Evolutionary conservation across 1,140 invertebrate genomes (phyloP).

Genomic region (Drosophila persimilis): DNA sequence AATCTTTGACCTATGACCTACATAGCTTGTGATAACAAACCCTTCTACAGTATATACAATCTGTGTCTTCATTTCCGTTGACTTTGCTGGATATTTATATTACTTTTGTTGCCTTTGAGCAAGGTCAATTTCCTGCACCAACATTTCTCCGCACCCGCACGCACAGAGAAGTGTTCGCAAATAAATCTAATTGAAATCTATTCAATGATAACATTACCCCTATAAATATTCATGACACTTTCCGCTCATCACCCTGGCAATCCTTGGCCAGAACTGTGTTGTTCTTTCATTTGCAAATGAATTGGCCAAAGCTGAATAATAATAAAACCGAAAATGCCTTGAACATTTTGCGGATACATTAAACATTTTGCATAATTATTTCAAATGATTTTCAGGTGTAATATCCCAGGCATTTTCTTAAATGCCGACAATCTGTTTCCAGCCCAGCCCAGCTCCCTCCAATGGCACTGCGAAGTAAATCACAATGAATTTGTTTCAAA

Average conservation of each 20-base stretch:
- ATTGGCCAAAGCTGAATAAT: conserved; percentile 30
- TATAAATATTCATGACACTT: conserved; percentile 42
- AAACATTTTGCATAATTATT: conserved; percentile 57
- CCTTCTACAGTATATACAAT: no score
- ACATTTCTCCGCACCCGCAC: not conserved
- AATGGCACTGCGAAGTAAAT: conserved; percentile 31
- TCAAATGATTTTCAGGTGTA: conserved; percentile 31
- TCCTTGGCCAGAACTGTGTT: conserved; percentile 15
- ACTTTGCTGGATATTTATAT: no score
- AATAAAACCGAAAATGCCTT: conserved; percentile 36
- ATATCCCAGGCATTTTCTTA: conserved; percentile 27
- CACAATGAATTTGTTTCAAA: conserved; percentile 59
- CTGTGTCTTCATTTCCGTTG: no score
- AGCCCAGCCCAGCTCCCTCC: not conserved
- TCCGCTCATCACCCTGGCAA: not conserved
- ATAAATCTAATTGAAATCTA: conserved; percentile 51
- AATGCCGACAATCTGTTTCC: conserved; percentile 31
- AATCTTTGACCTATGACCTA: no score
- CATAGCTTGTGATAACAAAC: no score
- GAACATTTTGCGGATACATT: conserved; percentile 39
- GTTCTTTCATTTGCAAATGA: conserved; percentile 49
- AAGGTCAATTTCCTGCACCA: not conserved
- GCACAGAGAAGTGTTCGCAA: conserved; percentile 18
- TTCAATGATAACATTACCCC: conserved; percentile 39
- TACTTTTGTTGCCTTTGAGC: conserved; percentile 2